Conservation (phyloP, 2,113 vertebrate genomes). For the Salvelinus namaycush region DNA sequence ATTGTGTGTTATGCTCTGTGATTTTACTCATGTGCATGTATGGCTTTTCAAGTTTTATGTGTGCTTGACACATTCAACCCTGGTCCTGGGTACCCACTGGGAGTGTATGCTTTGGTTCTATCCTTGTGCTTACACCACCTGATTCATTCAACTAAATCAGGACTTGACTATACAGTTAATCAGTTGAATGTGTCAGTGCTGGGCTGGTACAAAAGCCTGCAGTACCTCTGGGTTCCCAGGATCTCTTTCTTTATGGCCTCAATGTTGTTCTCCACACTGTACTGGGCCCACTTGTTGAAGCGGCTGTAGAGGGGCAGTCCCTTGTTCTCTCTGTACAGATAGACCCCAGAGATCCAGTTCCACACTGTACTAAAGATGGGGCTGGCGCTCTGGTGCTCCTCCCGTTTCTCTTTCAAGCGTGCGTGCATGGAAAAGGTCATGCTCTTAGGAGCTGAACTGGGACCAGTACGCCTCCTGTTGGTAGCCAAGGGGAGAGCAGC, state of each 20-base stretch:
- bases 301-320: slow-evolving; percentile 88
- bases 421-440: slow-evolving; percentile 77
- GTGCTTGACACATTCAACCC: too few species aligned
- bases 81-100: not conserved
- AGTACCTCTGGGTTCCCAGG: not conserved
- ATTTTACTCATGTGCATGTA: too few species aligned
- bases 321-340: slow-evolving; percentile 87
- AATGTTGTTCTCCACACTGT: slow-evolving; percentile 62
- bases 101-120: not conserved
- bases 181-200: not conserved
- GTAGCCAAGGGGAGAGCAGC: slow-evolving; percentile 85
- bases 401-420: slow-evolving; percentile 77
- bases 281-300: slow-evolving; percentile 90
- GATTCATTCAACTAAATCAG: not conserved
- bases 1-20: too few species aligned
- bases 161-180: not conserved
- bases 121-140: not conserved
- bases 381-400: slow-evolving; percentile 64
- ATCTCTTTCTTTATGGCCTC: slow-evolving; percentile 62
- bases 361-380: slow-evolving; percentile 81
- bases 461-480: slow-evolving; percentile 89
- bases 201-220: not conserved
- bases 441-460: slow-evolving; percentile 81
- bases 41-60: too few species aligned
- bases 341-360: slow-evolving; percentile 88